Conservation (phyloP, 1,140 invertebrate genomes). For the Octopus bimaculoides region DNA sequence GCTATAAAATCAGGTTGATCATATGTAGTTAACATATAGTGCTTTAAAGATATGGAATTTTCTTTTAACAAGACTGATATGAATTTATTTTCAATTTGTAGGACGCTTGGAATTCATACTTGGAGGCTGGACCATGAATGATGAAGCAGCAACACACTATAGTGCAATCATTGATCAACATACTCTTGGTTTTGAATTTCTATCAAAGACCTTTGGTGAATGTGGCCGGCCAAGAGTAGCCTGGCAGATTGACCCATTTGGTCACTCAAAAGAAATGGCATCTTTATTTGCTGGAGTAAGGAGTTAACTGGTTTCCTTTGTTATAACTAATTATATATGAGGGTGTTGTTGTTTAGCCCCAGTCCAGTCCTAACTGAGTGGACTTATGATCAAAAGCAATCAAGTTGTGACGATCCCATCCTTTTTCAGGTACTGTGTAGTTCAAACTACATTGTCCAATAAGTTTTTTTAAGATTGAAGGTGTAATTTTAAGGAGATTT, state of each 20-base stretch:
- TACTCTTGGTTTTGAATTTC: conserved; percentile 63
- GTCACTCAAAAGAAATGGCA: conserved; percentile 81
- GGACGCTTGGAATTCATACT: conserved; percentile 77
- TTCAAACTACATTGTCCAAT: too few relatives aligned
- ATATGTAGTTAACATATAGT: too few relatives aligned
- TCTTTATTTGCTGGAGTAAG: conserved; percentile 75
- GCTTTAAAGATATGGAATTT: too few relatives aligned
- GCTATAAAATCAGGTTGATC: too few relatives aligned
- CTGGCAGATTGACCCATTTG: conserved; percentile 95
- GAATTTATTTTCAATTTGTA: conserved; percentile 23
- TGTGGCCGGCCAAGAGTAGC: conserved; percentile 78
- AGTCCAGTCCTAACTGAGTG: neutral
- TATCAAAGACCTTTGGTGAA: conserved; percentile 79
- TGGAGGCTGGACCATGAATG: conserved; percentile 89
- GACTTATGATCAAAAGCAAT: too few relatives aligned
- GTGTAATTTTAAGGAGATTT: too few relatives aligned
- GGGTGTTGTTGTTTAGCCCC: neutral
- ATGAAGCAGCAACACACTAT: conserved; percentile 90
- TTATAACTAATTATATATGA: neutral
- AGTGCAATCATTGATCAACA: conserved; percentile 93
- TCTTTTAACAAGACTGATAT: too few relatives aligned
- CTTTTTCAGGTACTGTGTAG: too few relatives aligned
- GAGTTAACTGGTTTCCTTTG: neutral
- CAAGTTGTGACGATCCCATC: too few relatives aligned
- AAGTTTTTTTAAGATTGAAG: too few relatives aligned